Evolutionary conservation across 2,888 invertebrate genomes (phyloP), one percentile per base, ranked within the genome.

Genomic region (Cheilosia vulpina): DNA sequence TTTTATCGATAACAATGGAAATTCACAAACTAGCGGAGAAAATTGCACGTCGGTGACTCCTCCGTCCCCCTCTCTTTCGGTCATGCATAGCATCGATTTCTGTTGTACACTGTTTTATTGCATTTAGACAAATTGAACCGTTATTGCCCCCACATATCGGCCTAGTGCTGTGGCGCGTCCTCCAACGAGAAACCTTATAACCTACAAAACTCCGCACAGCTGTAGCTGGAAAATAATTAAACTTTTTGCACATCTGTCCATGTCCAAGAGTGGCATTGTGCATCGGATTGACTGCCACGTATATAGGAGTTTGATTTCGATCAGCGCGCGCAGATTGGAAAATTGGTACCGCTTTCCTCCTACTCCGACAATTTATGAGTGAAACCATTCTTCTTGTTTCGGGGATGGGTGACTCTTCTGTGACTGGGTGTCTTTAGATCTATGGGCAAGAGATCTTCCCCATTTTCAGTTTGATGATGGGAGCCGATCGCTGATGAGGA

Each of bases 41-140:
- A 43, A 52, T 38, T 11, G 17, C 11, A 60, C n/a, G 1, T 27
- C 15, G 3, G 27, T 27, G 27, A 27, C 27, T 27, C 27, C 27
- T 27, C 27, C 27, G 27, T 27, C 7, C 27, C 17, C 41, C 5
- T 19, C 47, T 38, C 53, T 34, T 13, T 15, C n/a, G 38, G 11
- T 17, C 19, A 34, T 4, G 9, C 38, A 62, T 53, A 27, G 17
- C 63, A 60, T 17, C 45, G 41, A 1, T 27, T 27, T 6, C 27
- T 27, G 27, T 27, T 27, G 31, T 52, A 24, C 76, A 52, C 69
- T 76, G 71, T 71, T 77, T 58, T 82, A 57, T 68, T 63, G 66
- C 31, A 72, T 72, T 60, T 68, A 53, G 81, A 81, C 85, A 85
- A 85, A 85, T 85, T 85, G 72, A 85, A 85, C 85, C 85, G 85